These are phyloP conservation scores for Aegotheles bennettii DNA, from an alignment of 2,113 vertebrate genomes.

Conservation along the genomic window DNA sequence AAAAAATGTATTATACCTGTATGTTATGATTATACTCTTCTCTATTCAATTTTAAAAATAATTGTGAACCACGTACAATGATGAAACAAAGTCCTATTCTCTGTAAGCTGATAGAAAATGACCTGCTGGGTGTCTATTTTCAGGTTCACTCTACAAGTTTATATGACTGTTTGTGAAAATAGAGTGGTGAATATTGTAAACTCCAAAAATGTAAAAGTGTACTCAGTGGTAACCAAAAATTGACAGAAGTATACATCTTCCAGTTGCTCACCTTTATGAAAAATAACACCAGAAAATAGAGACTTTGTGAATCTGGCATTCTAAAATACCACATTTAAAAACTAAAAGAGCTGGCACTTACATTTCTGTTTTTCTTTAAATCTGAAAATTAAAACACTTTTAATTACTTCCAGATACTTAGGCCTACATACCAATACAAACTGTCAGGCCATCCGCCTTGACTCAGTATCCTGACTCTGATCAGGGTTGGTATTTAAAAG, in stretches of 20 bases:
- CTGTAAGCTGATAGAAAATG: neutral
- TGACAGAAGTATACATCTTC: neutral
- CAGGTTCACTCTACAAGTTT: neutral
- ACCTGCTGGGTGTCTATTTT: neutral
- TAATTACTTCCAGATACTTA: neutral
- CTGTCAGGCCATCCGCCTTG: neutral
- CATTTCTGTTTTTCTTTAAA: neutral
- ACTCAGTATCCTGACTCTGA: neutral
- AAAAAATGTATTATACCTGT: neutral
- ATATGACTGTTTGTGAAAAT: neutral
- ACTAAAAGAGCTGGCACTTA: neutral
- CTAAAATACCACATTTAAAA: neutral
- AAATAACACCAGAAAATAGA: neutral
- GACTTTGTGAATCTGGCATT: neutral
- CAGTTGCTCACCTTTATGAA: neutral
- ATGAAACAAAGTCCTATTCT: neutral
- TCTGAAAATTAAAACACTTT: neutral
- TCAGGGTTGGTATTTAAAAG: slow-evolving; percentile 3
- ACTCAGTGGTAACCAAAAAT: neutral
- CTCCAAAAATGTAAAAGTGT: neutral
- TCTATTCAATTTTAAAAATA: neutral
- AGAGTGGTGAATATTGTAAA: neutral
- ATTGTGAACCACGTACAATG: neutral
- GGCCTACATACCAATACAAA: neutral
- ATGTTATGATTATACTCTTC: neutral